Conservation (phyloP, 2,113 vertebrate species). For the Hylia prasina region DNA sequence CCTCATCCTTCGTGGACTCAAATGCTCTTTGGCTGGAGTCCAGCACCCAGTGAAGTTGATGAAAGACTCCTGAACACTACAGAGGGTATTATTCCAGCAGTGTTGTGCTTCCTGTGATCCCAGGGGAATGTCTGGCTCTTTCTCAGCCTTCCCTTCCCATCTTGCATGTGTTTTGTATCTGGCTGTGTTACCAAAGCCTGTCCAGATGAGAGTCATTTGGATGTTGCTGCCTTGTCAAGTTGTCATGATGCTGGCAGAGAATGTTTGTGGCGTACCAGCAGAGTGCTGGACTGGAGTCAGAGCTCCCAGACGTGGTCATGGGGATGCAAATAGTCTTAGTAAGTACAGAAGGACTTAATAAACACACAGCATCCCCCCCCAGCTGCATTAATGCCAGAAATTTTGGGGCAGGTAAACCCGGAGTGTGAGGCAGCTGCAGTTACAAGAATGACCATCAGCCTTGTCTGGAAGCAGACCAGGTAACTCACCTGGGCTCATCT, state of each 20-base stretch:
- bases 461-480: neutral
- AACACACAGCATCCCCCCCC: neutral
- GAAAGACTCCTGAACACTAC: neutral
- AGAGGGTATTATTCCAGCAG: neutral
- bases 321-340: neutral
- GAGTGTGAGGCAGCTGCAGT: neutral
- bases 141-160: neutral
- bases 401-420: neutral
- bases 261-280: neutral
- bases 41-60: neutral
- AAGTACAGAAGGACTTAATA: neutral
- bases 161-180: neutral
- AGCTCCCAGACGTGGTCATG: neutral
- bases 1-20: neutral
- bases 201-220: neutral
- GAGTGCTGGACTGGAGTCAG: neutral
- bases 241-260: neutral
- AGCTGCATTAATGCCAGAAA: neutral
- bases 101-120: neutral
- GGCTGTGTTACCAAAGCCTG: neutral
- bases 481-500: neutral
- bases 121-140: neutral
- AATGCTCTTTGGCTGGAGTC: neutral
- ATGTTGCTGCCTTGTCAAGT: neutral
- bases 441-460: neutral